Conservation (phyloP, 2,797 vertebrate genomes). For the Notamacropus eugenii region DNA sequence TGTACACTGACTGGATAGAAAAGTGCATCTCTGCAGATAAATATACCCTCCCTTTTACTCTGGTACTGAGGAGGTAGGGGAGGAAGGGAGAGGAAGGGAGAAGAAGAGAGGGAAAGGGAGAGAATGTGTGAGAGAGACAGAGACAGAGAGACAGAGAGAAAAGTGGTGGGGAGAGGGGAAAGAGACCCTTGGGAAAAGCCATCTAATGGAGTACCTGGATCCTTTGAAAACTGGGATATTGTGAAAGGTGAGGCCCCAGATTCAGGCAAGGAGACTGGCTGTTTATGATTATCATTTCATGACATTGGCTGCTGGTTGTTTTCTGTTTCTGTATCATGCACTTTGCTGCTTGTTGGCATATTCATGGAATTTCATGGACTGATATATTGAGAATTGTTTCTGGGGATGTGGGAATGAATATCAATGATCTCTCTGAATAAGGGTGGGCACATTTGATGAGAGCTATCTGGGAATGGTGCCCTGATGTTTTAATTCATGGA, state of each 20-base stretch:
- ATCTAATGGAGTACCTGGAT: not conserved
- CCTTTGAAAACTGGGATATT: not conserved
- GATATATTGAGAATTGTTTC: not conserved
- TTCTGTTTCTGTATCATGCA: not conserved
- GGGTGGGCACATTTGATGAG: not conserved
- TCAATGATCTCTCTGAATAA: not conserved
- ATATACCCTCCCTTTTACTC: not conserved
- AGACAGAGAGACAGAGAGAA: too few relatives aligned
- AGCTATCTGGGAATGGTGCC: not conserved
- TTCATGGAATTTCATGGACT: not conserved
- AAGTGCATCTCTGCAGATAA: not conserved
- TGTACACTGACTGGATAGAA: not conserved
- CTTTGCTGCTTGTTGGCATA: not conserved
- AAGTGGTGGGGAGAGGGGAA: not conserved
- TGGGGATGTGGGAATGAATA: not conserved
- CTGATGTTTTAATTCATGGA: not conserved
- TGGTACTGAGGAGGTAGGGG: not conserved
- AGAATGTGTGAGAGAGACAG: too few relatives aligned
- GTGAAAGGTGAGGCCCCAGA: not conserved
- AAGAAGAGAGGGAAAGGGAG: not conserved
- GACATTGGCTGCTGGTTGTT: not conserved
- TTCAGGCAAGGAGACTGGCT: not conserved
- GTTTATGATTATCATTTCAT: not conserved
- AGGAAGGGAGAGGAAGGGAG: not conserved
- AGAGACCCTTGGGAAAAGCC: not conserved